Evolutionary conservation across 1,140 invertebrate genomes (phyloP), one percentile per base, ranked within the genome.

Genomic region (Drosophila athabasca): DNA sequence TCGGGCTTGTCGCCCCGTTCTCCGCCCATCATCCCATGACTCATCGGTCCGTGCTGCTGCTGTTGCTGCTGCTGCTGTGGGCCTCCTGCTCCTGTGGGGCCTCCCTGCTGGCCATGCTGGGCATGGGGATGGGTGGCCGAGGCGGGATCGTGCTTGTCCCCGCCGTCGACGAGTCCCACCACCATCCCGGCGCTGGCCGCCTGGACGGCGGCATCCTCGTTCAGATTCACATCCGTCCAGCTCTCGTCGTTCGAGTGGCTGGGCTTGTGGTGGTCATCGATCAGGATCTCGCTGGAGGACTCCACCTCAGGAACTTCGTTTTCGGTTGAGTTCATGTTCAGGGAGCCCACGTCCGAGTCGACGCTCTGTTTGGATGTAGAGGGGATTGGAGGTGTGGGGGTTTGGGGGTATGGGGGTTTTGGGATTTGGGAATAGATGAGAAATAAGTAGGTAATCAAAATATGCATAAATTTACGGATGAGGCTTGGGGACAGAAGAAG

Each of bases 211-310:
- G 94, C 94, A 54, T 97, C 96, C 85, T 97, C 96, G 85, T 98
- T 97, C 31, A 98, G 92, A 92, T 97, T 98, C 35, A 98, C 97
- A 85, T 97, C 97, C 13, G 96, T 97, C 96, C 96, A 98, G 62
- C 96, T 96, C 79, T 97, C 96, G 82, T 97, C 96, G 44, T 94
- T 94, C 57, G 84, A 82, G 87, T 93, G 94, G 24, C 92, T 93
- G 41, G 94, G 95, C 71, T 96, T 95, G 77, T 95, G 95, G 77
- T 95, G 95, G 80, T 95, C 94, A 61, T 95, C 94, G 52, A 94
- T 89, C 41, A 94, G 92, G 3, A 94, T 94, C 76, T 95, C 94
- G 79, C 93, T 94, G 46, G 93, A 94, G 1, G 94, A 94, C 76
- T 94, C 94, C 29, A 94, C 92, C 65, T 95, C 94, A 43, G 93